phyloP scores from a whole-genome alignment of 2,113 vertebrate species.

The Corythornis madagascariensis region DNA sequence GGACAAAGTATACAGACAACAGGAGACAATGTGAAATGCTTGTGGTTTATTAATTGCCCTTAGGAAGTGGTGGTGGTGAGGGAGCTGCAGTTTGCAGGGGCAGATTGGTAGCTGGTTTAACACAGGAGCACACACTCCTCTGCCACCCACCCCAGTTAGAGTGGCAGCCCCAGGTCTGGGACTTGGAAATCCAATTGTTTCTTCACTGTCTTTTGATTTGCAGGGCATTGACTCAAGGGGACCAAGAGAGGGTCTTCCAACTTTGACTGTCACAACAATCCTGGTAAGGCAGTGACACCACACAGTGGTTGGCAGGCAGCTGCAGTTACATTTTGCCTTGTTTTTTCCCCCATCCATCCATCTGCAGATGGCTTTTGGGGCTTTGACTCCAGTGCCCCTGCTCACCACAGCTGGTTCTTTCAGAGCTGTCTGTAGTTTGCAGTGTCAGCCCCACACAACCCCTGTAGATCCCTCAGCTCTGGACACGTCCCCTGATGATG shows the following conservation, averaged over 20 bases:
- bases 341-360: rapidly evolving
- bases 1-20: background rate
- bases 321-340: background rate
- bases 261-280: conserved; percentile 82
- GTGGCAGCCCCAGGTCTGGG: background rate
- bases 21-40: background rate
- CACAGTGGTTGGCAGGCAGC: rapidly evolving
- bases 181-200: background rate
- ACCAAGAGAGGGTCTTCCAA: conserved; percentile 33
- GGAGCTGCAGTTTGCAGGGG: background rate
- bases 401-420: rapidly evolving
- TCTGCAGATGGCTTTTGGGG: background rate
- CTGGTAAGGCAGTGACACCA: conserved; percentile 72
- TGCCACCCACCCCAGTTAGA: rapidly evolving
- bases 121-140: background rate
- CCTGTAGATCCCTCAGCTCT: background rate
- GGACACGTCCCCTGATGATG: rapidly evolving
- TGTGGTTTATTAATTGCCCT: background rate
- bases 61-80: background rate
- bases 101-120: background rate
- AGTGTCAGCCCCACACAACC: background rate
- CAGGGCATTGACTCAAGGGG: conserved; percentile 1
- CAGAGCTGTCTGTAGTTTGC: background rate
- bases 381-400: rapidly evolving
- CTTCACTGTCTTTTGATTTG: background rate